Evolutionary conservation across 2,888 invertebrate genomes (phyloP).

Genomic region (Dryadula phaetusa): DNA sequence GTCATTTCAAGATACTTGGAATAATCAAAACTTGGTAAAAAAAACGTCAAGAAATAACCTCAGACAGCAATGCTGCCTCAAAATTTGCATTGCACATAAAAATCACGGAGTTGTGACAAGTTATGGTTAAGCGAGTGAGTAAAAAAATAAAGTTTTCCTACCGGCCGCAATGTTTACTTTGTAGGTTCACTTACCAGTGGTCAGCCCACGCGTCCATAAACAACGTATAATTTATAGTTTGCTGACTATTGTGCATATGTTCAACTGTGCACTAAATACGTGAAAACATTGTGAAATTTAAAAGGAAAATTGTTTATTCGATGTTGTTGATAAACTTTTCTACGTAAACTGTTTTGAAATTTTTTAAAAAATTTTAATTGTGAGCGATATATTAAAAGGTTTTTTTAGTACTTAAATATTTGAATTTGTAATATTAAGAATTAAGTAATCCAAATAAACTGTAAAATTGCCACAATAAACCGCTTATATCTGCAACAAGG

Average conservation of each 20-base stretch:
- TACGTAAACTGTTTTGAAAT: background rate
- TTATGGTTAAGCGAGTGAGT: slow-evolving; percentile 6
- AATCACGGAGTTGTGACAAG: slow-evolving; percentile 19
- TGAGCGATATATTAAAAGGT: no score
- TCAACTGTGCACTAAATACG: background rate
- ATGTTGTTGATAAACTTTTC: background rate
- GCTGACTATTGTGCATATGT: slow-evolving; percentile 25
- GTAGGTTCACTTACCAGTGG: slow-evolving; percentile 26
- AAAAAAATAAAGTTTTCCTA: slow-evolving; percentile 21
- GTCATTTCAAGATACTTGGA: background rate
- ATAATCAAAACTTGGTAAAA: no score
- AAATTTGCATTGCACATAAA: slow-evolving; percentile 23
- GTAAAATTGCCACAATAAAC: background rate
- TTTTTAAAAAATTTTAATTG: background rate
- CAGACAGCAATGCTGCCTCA: background rate
- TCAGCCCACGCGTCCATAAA: slow-evolving; percentile 30
- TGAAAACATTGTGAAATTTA: slow-evolving; percentile 13
- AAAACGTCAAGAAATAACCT: slow-evolving; percentile 5
- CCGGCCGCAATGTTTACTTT: slow-evolving; percentile 22
- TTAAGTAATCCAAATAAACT: background rate
- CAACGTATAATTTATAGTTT: slow-evolving; percentile 31
- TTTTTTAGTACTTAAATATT: no score
- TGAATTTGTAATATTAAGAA: no score
- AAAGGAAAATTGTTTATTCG: slow-evolving; percentile 19
- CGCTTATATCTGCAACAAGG: background rate